These are phyloP conservation scores for Drosophila lini DNA, from an alignment of 1,140 invertebrate species.

Conservation along the genomic window DNA sequence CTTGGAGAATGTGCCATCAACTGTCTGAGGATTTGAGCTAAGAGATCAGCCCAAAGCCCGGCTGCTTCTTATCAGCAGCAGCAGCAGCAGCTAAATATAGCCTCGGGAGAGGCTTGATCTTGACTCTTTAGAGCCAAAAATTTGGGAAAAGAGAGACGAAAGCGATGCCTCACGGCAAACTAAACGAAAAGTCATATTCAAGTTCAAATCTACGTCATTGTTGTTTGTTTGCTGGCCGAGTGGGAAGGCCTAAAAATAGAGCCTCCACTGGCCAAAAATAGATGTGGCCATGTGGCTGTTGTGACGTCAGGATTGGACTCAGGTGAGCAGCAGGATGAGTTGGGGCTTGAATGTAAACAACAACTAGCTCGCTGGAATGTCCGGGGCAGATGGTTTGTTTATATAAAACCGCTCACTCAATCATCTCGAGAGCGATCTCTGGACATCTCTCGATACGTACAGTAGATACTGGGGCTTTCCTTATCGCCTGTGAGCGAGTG, in stretches of 20 bases:
- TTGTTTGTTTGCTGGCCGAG: conserved; percentile 14
- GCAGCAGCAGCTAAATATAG: not conserved
- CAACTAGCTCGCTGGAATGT: conserved; percentile 7
- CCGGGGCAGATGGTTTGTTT: not conserved
- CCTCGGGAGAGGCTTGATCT: not conserved
- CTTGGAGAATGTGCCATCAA: not conserved
- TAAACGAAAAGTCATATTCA: conserved; percentile 12
- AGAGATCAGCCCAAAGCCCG: not conserved
- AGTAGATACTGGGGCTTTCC: not conserved
- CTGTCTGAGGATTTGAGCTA: not conserved
- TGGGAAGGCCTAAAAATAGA: conserved; percentile 26
- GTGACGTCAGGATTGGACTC: conserved; percentile 4
- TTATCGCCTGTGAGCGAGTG: not conserved
- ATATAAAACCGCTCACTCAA: not conserved
- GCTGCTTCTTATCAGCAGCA: not conserved
- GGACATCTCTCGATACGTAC: not conserved
- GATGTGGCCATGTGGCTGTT: conserved; percentile 17
- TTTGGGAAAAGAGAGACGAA: not conserved
- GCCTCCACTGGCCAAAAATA: conserved; percentile 10
- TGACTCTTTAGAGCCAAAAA: not conserved
- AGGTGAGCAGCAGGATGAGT: conserved; percentile 10
- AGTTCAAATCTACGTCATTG: conserved; percentile 34
- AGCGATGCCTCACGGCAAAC: not conserved
- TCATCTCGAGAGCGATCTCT: not conserved
- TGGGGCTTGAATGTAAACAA: conserved; percentile 5